Evolutionary conservation across 2,113 vertebrate genomes (phyloP).

Genomic region (Mola mola): DNA sequence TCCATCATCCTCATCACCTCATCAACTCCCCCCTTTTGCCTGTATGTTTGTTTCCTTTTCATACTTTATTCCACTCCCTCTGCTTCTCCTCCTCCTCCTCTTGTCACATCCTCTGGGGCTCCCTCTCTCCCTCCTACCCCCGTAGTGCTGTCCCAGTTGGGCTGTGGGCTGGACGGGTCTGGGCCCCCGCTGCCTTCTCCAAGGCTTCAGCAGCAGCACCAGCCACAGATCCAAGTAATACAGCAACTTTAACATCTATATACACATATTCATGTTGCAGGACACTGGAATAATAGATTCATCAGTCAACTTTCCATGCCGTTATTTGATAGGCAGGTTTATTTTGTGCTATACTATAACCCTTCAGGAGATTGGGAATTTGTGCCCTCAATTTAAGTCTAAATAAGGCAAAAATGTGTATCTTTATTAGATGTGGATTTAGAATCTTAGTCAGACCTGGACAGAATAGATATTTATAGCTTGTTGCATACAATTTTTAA

Average conservation of each 20-base stretch:
- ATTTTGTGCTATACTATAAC: slow-evolving; percentile 21
- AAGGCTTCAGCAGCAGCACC: slow-evolving; percentile 95
- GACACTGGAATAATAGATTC: slow-evolving; percentile 8
- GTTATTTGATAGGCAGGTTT: slow-evolving; percentile 13
- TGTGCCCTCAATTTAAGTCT: too few species aligned
- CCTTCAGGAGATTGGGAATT: slow-evolving; percentile 14
- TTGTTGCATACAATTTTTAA: too few species aligned
- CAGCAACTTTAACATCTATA: slow-evolving; percentile 87
- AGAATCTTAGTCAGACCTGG: too few species aligned
- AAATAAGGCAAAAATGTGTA: too few species aligned
- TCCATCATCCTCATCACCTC: slow-evolving; percentile 12
- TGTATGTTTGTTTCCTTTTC: slow-evolving; percentile 29
- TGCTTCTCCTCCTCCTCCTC: slow-evolving; percentile 40
- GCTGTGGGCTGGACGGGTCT: slow-evolving; percentile 95
- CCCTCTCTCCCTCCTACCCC: slow-evolving; percentile 67
- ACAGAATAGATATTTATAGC: too few species aligned
- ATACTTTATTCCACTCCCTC: slow-evolving; percentile 32
- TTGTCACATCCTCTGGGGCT: slow-evolving; percentile 63
- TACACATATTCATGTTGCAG: slow-evolving; percentile 56
- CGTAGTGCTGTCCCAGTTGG: slow-evolving; percentile 97
- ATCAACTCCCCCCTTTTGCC: neutral
- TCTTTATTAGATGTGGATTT: too few species aligned
- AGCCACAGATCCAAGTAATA: slow-evolving; percentile 98
- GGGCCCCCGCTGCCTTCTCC: slow-evolving; percentile 93
- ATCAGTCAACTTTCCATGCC: slow-evolving; percentile 29